Base-by-base conservation (phyloP, 2,797 vertebrate species). In the Melanotaenia nigrans region DNA sequence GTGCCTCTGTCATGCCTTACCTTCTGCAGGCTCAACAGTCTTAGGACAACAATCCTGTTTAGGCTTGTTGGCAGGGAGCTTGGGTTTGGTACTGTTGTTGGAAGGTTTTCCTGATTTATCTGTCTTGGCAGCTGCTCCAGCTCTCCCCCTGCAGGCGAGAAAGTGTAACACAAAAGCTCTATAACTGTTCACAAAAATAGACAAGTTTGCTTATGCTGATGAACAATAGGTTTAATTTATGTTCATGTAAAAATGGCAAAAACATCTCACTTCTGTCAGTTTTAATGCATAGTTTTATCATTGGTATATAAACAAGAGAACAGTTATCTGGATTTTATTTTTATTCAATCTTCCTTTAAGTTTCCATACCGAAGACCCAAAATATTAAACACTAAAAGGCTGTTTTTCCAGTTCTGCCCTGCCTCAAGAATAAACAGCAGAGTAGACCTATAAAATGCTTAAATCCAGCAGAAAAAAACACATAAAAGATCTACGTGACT, bases 71-170 rank as follows among this genome's bases (percentile, higher is more conserved):
- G 56, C 38, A 16, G 66, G 25, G 57, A 68, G 40, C 14, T 69
- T 76, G 24, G 60, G 53, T 73, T 74, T 81, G 2, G 18, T 56
- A 53, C 42, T 25, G 24, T 51, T 59, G 56, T 28, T 76, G 25
- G 32, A 42, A 36, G 36, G 61, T 49, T n/a, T 58, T 24, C 38
- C n/a, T 11, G 53, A 54, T 58, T 36, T 72, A 5, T 73, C 76
- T 24, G 64, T 67, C 59, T 49, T 81, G 14, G 33, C 69, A 82
- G 82, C 61, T 76, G 85, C 81, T 83, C 20, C 77, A 77, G 74
- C 38, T 78, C 89, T 81, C 81, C 95, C 92, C 83, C 93, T 95
- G 62, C 75, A 92, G 92, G 91, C 68, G 14, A 71, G 18, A 65
- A n/a, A 28, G 25, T 38, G 53, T 12, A 69, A 60, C 30, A 56